Evolutionary conservation across 1,140 invertebrate species (phyloP), one percentile per base, ranked within the genome.

Genomic region (Plodia interpunctella): DNA sequence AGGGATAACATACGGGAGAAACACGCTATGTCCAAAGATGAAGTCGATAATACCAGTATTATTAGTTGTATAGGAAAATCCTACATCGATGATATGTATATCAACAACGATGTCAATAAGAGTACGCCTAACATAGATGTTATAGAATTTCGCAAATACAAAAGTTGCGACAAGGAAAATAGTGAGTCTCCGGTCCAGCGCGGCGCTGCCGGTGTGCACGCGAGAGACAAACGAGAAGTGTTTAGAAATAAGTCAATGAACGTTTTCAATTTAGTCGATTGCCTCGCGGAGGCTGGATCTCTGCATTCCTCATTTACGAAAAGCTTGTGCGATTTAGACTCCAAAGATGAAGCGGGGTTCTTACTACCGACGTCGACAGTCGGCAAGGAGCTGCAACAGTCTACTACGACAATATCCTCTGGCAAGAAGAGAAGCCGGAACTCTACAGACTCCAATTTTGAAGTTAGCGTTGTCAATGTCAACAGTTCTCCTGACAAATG

Each of bases 231-330:
- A 60, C 73, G 87, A 66, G 87, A 89, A 75, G 85, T 88, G 4
- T 89, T 89, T 81, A 86, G 74, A 74, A 88, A 89, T 79, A 89
- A 89, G 61, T 88, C 87, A 19, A 86, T 88, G 54, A 89, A 89
- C 59, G 81, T 88, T 49, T 88, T 88, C 65, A 88, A 87, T 65
- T 76, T 89, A 65, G 87, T 89, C 2, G 84, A 89, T 66, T 89
- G 84, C 63, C 68, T 89, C 49, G 78, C 83, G 6, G 87, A 89
- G 65, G 72, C 79, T 9, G 83, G 82, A 28, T 87, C 87, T 55
- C 64, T 89, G 51, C 82, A 86, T 66, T 89, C 87, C n/a, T 87
- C 87, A 21, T 68, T 88, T 13, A 88, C 83, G 5, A 89, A 89
- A 62, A 88, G 85, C 59, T 74, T 89, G 64, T 89, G 87, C 61